These are phyloP conservation scores for Bombus superbus DNA, from an alignment of 1,140 invertebrate species.

Conservation along the genomic window DNA sequence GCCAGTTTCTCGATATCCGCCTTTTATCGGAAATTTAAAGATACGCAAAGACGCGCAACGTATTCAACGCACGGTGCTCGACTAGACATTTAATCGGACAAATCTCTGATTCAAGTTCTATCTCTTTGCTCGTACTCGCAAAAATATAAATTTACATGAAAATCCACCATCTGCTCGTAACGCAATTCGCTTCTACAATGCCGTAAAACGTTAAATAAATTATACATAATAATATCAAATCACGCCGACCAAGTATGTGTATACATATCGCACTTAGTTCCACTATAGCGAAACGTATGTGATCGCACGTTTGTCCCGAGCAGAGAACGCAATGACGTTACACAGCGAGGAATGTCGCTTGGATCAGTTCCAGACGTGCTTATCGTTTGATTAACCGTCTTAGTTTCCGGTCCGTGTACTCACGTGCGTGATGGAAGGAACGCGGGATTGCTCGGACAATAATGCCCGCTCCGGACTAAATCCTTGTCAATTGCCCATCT, in stretches of 20 bases:
- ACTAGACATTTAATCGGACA: no score
- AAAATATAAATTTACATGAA: no score
- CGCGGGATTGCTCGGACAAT: constrained; percentile 46
- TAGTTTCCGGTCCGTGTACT: constrained; percentile 39
- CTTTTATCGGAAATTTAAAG: no score
- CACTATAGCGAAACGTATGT: constrained; percentile 11
- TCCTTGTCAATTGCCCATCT: constrained; percentile 50
- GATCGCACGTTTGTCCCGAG: constrained; percentile 22
- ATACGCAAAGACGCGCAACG: no score
- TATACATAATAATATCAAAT: neutral
- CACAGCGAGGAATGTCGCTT: constrained; percentile 45
- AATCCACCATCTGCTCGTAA: no score
- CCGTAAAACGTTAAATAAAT: no score
- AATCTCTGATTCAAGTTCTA: no score
- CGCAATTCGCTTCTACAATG: no score
- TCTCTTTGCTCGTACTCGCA: no score
- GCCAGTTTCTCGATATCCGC: no score
- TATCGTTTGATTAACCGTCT: constrained; percentile 70
- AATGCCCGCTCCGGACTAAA: constrained; percentile 17
- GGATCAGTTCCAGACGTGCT: constrained; percentile 65
- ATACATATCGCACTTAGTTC: neutral
- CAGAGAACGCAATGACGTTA: constrained; percentile 42
- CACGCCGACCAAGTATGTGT: neutral
- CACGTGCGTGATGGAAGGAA: constrained; percentile 43
- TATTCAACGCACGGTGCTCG: no score